Evolutionary conservation across 1,140 invertebrate genomes (phyloP).

Genomic region (Apocrypta bakeri): DNA sequence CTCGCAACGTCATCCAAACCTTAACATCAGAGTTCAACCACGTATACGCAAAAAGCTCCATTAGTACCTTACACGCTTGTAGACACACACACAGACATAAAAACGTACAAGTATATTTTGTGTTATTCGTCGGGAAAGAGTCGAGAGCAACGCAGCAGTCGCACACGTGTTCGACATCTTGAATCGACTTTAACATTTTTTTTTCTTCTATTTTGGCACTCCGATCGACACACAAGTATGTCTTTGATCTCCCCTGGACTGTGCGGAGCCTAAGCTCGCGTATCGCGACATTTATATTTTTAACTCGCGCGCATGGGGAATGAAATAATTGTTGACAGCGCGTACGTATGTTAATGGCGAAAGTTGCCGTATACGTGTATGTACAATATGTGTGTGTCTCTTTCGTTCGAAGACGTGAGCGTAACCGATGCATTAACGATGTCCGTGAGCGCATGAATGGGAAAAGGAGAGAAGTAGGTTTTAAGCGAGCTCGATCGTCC

Average conservation of each 20-base stretch:
- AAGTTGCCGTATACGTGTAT: background rate
- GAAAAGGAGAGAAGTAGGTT: background rate
- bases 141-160: background rate
- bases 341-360: background rate
- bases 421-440: background rate
- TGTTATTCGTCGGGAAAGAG: no score
- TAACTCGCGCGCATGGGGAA: no score
- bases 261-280: background rate
- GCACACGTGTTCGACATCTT: slow-evolving; percentile 44
- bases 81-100: no score
- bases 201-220: background rate
- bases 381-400: no score
- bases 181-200: slow-evolving; percentile 6
- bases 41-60: no score
- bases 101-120: no score
- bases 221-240: slow-evolving; percentile 1
- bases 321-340: no score
- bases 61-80: no score
- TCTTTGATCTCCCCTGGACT: slow-evolving; percentile 29
- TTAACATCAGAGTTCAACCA: no score
- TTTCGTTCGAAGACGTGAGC: no score
- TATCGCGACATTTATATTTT: no score
- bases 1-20: no score
- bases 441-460: background rate
- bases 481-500: background rate